phyloP scores from a whole-genome alignment of 2,797 vertebrate genomes.

The Crocidura indochinensis region DNA sequence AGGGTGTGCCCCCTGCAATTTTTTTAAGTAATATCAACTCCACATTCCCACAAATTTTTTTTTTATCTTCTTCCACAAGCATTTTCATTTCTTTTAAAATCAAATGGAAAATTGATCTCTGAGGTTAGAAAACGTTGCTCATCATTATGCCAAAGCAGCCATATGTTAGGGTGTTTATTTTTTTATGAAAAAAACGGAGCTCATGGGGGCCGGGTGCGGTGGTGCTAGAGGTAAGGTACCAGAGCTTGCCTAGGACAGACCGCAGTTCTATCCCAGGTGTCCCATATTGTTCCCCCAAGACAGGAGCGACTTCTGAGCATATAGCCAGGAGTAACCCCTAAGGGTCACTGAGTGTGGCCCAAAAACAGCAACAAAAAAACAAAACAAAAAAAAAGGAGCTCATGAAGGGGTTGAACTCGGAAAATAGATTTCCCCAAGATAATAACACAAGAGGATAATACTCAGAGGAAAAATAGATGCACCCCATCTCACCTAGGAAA shows the following conservation, averaged over 20 bases:
- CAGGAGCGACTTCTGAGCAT: no score
- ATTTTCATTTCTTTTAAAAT: constrained; percentile 4
- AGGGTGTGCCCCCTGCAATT: no score
- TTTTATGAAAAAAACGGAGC: neutral
- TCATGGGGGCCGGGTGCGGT: neutral
- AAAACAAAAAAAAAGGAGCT: neutral
- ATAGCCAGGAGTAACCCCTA: no score
- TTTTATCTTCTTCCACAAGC: no score
- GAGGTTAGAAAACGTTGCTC: neutral
- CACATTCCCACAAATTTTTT: no score
- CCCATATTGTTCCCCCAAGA: no score
- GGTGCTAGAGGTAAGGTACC: no score
- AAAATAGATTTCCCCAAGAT: neutral
- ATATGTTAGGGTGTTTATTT: neutral
- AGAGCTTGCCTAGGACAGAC: no score
- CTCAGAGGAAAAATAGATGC: neutral
- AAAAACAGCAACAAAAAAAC: no score
- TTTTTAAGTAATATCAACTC: no score
- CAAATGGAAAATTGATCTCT: neutral
- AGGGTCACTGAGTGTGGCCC: no score
- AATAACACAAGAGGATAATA: neutral
- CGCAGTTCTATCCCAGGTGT: no score
- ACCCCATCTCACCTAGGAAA: neutral
- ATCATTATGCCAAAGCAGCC: constrained; percentile 5
- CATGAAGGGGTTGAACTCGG: neutral